These are phyloP conservation scores for Ectropis crepuscularia DNA, from an alignment of 2,888 invertebrate species.

Conservation along the genomic window DNA sequence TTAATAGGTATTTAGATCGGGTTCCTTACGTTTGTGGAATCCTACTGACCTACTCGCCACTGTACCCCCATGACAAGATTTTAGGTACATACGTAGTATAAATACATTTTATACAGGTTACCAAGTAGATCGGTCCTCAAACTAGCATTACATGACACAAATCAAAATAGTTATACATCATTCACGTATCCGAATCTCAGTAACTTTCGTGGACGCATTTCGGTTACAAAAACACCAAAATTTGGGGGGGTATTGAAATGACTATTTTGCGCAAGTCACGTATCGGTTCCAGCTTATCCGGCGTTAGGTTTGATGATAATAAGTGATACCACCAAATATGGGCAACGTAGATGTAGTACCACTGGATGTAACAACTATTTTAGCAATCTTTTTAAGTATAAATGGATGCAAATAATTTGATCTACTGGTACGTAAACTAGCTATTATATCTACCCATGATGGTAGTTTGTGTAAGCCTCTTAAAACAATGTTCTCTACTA, in stretches of 20 bases:
- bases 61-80: no score
- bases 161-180: slow-evolving; percentile 26
- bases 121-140: not conserved
- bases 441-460: no score
- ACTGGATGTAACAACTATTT: slow-evolving; percentile 49
- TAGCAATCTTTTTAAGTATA: no score
- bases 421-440: no score
- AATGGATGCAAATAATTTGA: no score
- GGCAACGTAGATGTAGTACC: slow-evolving; percentile 41
- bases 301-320: slow-evolving; percentile 82
- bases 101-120: no score
- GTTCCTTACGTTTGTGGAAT: no score
- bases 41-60: no score
- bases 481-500: no score
- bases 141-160: not conserved
- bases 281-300: slow-evolving; percentile 76
- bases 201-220: slow-evolving; percentile 37
- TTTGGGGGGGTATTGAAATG: slow-evolving; percentile 58
- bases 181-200: slow-evolving; percentile 26
- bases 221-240: slow-evolving; percentile 63
- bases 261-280: slow-evolving; percentile 82
- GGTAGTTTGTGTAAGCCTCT: no score
- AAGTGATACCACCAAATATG: slow-evolving; percentile 78
- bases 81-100: no score
- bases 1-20: no score